These are phyloP conservation scores for Lasioglossum vierecki DNA, from an alignment of 2,888 invertebrate species.

Conservation along the genomic window DNA sequence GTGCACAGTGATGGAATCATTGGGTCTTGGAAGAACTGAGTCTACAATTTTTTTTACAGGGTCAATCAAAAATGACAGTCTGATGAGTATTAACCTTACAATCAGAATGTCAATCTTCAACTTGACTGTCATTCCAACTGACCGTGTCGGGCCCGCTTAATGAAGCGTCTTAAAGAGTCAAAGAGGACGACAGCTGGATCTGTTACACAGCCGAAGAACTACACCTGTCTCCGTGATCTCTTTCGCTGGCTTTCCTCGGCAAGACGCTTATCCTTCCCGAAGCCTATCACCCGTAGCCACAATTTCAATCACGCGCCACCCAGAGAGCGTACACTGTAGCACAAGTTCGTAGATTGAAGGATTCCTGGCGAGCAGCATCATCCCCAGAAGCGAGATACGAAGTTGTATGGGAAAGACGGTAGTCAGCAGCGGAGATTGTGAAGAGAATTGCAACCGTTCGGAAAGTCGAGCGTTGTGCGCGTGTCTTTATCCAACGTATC, in stretches of 20 bases:
- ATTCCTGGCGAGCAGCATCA: not conserved
- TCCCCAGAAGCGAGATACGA: not conserved
- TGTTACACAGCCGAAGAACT: not conserved
- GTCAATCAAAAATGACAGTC: too few relatives aligned
- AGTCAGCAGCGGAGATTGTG: not conserved
- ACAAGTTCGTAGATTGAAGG: not conserved
- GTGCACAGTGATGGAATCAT: constrained; percentile 66
- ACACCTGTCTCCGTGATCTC: too few relatives aligned
- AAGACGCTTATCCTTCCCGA: not conserved
- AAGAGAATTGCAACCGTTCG: not conserved
- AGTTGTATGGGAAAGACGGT: not conserved
- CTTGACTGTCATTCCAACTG: too few relatives aligned
- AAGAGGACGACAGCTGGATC: not conserved
- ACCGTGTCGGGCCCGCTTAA: too few relatives aligned
- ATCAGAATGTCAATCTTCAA: too few relatives aligned
- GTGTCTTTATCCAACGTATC: constrained; percentile 78
- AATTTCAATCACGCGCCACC: not conserved
- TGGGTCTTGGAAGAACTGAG: not conserved
- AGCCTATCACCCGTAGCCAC: not conserved
- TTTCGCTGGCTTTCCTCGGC: not conserved
- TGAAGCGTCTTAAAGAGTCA: not conserved
- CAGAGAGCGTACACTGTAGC: not conserved
- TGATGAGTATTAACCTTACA: too few relatives aligned
- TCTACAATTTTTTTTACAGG: not conserved
- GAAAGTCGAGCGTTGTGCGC: constrained; percentile 66